These are phyloP conservation scores for Romanogobio albipinnatus DNA, from an alignment of 2,113 vertebrate genomes.

Conservation along the genomic window DNA sequence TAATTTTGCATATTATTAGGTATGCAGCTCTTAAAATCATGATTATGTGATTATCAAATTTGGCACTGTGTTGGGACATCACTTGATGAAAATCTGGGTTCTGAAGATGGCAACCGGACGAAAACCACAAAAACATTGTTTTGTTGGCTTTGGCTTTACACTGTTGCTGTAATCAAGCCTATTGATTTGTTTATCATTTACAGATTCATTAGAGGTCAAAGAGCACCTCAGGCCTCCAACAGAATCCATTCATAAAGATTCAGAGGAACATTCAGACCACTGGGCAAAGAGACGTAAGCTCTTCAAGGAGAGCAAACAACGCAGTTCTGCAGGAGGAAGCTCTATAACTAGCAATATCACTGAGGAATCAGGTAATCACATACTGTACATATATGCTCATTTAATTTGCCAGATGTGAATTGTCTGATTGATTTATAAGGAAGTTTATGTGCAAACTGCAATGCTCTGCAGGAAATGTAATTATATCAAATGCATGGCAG, in stretches of 20 bases:
- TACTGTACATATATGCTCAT: neutral
- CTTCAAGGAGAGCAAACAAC: constrained; percentile 84
- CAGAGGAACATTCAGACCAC: constrained; percentile 78
- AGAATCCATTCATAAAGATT: constrained; percentile 69
- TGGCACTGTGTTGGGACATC: neutral
- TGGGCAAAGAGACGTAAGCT: constrained; percentile 84
- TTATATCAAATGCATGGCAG: neutral
- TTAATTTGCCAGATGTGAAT: neutral
- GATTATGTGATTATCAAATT: neutral
- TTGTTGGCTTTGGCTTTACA: neutral
- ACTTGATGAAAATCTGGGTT: neutral
- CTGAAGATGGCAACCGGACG: neutral
- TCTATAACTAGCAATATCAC: constrained; percentile 85
- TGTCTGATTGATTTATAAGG: neutral
- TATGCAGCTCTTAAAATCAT: neutral
- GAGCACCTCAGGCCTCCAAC: constrained; percentile 70
- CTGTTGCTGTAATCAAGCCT: neutral
- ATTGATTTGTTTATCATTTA: constrained; percentile 17
- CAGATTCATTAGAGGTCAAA: constrained; percentile 69
- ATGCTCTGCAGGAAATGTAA: neutral
- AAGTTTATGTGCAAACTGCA: neutral
- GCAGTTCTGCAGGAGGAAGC: constrained; percentile 81
- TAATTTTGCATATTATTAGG: neutral
- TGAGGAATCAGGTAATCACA: constrained; percentile 79
- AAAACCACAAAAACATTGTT: neutral